These are phyloP conservation scores for Hyles vespertilio DNA, from an alignment of 1,140 invertebrate genomes.

Conservation along the genomic window DNA sequence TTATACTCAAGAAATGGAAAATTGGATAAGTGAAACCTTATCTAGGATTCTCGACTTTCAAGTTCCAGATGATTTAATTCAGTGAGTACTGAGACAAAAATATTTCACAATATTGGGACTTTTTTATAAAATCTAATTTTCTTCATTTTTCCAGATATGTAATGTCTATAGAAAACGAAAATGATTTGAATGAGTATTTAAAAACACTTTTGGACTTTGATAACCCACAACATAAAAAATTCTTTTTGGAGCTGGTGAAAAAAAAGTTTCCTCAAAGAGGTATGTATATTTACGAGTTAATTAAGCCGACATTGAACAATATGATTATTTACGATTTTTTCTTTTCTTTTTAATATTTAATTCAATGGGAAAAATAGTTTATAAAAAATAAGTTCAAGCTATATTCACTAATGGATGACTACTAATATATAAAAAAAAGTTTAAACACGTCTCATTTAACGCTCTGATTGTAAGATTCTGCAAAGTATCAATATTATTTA, in stretches of 20 bases:
- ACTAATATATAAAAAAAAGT: too few relatives aligned
- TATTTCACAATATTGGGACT: neutral
- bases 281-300: slow-evolving; percentile 19
- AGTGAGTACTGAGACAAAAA: slow-evolving; percentile 71
- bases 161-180: slow-evolving; percentile 78
- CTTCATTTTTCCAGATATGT: slow-evolving; percentile 74
- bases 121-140: neutral
- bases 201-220: slow-evolving; percentile 80
- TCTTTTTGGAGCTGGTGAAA: slow-evolving; percentile 80
- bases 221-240: slow-evolving; percentile 79
- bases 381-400: neutral
- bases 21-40: slow-evolving; percentile 77
- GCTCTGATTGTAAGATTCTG: too few relatives aligned
- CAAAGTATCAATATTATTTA: slow-evolving; percentile 7
- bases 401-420: too few relatives aligned
- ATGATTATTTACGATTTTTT: neutral
- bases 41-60: slow-evolving; percentile 79
- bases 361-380: neutral
- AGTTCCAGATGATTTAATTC: slow-evolving; percentile 79
- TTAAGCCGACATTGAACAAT: neutral
- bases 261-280: slow-evolving; percentile 61
- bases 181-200: slow-evolving; percentile 83
- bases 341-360: neutral
- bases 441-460: too few relatives aligned
- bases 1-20: slow-evolving; percentile 59